Percentiles rank a stretch among this genome's conserved stretches.
phyloP scores from a whole-genome alignment of 2,888 invertebrate genomes.

The Nebria brevicollis region DNA sequence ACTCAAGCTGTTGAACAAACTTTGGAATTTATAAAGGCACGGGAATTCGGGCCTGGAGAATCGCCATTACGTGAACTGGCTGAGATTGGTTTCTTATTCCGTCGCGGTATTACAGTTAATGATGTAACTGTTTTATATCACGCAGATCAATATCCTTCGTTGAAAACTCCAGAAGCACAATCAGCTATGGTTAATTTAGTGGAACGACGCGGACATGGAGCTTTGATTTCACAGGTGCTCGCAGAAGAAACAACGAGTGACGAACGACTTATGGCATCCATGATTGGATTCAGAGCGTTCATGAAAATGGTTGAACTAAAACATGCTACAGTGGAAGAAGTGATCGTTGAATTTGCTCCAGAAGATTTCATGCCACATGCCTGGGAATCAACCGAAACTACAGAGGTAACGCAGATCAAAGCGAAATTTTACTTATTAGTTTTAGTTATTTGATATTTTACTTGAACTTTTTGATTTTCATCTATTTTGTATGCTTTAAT shows the following conservation, averaged over 20 bases:
- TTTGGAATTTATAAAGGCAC: conserved; percentile 77
- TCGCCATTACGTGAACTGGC: conserved; percentile 82
- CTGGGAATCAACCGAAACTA: conserved; percentile 80
- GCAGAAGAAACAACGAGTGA: conserved; percentile 83
- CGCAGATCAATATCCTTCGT: conserved; percentile 80
- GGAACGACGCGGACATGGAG: conserved; percentile 83
- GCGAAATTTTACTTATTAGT: conserved; percentile 33
- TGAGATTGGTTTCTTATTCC: conserved; percentile 81
- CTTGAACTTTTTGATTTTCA: background rate
- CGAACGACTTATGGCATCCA: conserved; percentile 79
- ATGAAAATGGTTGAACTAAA: conserved; percentile 85
- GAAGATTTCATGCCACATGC: conserved; percentile 85
- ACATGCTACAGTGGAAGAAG: conserved; percentile 84
- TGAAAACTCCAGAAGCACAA: conserved; percentile 84
- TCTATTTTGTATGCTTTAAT: background rate
- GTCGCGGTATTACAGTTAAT: conserved; percentile 78
- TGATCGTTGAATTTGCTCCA: conserved; percentile 82
- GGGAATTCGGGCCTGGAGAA: conserved; percentile 84
- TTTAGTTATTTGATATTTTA: conserved; percentile 17
- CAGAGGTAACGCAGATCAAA: conserved; percentile 66
- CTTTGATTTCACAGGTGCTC: conserved; percentile 82
- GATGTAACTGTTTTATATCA: conserved; percentile 83
- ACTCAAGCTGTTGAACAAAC: conserved; percentile 81
- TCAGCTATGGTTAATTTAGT: conserved; percentile 86
- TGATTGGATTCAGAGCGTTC: conserved; percentile 86